These are phyloP conservation scores for Paratilapia polleni DNA, from an alignment of 2,113 vertebrate species.

Conservation along the genomic window DNA sequence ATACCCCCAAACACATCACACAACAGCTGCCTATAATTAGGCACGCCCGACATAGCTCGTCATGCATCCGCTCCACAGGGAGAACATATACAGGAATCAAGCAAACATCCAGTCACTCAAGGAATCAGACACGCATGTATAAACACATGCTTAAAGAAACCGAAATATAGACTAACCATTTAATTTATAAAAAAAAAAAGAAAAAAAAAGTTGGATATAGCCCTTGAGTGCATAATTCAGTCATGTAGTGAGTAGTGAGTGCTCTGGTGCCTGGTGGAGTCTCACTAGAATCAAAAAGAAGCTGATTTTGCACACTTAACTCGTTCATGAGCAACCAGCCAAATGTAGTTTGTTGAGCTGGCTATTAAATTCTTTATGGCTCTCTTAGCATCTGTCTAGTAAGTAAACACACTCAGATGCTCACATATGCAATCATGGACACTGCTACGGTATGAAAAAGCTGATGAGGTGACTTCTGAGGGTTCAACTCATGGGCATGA, in stretches of 20 bases:
- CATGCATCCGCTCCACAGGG: constrained; percentile 12
- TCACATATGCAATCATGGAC: background rate
- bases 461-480: constrained; percentile 30
- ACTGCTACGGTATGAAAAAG: constrained; percentile 18
- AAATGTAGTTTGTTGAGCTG: background rate
- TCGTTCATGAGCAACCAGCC: background rate
- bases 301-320: constrained; percentile 44
- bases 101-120: constrained; percentile 17
- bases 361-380: constrained; percentile 60
- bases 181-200: background rate
- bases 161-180: background rate
- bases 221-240: no score
- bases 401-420: constrained; percentile 30
- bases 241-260: constrained; percentile 4
- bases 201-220: no score
- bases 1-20: constrained; percentile 57
- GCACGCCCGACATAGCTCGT: constrained; percentile 6
- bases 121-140: background rate
- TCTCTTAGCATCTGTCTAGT: constrained; percentile 48
- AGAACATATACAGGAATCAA: constrained; percentile 15
- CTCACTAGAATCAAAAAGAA: constrained; percentile 40
- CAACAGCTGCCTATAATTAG: constrained; percentile 68
- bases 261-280: background rate
- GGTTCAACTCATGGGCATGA: background rate
- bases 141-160: background rate